Conservation (phyloP, 2,797 vertebrate genomes). For the Pygocentrus nattereri region DNA sequence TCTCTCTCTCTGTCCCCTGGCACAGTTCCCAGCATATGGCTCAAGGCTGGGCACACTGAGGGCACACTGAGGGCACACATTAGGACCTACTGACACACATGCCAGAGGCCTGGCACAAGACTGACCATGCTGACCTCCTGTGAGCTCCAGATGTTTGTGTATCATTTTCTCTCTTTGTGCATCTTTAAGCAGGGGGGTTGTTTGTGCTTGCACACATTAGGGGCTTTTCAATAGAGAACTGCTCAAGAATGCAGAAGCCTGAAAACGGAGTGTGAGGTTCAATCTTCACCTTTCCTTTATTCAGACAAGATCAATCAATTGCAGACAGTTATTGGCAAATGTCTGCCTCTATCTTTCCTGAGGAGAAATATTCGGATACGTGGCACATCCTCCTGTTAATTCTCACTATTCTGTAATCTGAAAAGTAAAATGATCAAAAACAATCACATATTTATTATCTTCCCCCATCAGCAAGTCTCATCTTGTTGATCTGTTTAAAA, state of each 20-base stretch:
- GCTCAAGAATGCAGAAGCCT: conserved; percentile 9
- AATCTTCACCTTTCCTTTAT: conserved; percentile 31
- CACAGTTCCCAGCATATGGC: conserved; percentile 53
- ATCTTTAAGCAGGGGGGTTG: not conserved
- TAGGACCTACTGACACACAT: conserved; percentile 55
- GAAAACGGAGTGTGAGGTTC: not conserved
- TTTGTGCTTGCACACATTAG: not conserved
- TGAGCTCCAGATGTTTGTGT: conserved; percentile 32
- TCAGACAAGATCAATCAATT: conserved; percentile 24
- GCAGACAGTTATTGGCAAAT: not conserved
- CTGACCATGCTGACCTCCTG: conserved; percentile 40
- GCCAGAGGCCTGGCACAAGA: conserved; percentile 34
- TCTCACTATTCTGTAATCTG: not conserved
- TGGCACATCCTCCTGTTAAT: not conserved
- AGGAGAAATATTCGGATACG: not conserved
- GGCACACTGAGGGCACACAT: conserved; percentile 41
- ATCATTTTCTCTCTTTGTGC: conserved; percentile 19
- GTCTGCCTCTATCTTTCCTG: not conserved
- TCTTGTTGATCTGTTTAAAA: too few species aligned
- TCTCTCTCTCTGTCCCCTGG: conserved; percentile 43
- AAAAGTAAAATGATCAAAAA: not conserved
- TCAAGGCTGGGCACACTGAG: conserved; percentile 39
- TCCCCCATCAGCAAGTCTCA: too few species aligned
- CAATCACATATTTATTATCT: not conserved
- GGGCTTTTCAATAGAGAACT: not conserved